Conservation (phyloP, 2,797 vertebrate genomes). For the Melanotaenia nigrans region DNA sequence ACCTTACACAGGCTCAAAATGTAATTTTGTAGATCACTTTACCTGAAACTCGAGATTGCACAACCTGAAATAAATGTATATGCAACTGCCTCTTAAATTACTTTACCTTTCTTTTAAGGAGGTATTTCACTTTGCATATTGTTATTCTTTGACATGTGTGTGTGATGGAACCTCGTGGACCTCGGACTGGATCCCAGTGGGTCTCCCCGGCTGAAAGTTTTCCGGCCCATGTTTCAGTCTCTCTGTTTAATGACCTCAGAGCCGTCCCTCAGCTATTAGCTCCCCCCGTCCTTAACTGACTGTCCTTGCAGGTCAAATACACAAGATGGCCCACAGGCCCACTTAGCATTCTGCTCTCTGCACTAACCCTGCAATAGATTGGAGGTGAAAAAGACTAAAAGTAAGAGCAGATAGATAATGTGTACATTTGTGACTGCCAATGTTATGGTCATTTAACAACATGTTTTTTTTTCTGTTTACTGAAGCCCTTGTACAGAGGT, state of each 20-base stretch:
- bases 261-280: conserved; percentile 74
- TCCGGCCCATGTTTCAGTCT: conserved; percentile 60
- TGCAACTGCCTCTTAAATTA: conserved; percentile 50
- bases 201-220: conserved; percentile 58
- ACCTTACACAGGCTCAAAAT: conserved; percentile 33
- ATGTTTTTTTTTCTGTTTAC: conserved; percentile 2
- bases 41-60: conserved; percentile 40
- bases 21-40: conserved; percentile 48
- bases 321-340: conserved; percentile 42
- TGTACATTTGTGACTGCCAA: background rate
- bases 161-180: conserved; percentile 50
- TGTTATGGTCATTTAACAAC: background rate
- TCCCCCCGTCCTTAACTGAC: conserved; percentile 53
- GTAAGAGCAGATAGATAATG: conserved; percentile 16
- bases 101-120: conserved; percentile 52
- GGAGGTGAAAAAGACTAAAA: conserved; percentile 26
- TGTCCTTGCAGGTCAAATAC: conserved; percentile 75
- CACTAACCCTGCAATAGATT: conserved; percentile 21
- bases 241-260: conserved; percentile 74
- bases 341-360: conserved; percentile 58
- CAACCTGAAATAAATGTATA: conserved; percentile 41
- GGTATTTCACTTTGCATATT: conserved; percentile 63
- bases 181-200: conserved; percentile 48
- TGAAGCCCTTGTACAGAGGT: background rate
- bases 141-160: conserved; percentile 44